Base-by-base conservation (phyloP, 2,888 invertebrate genomes). In the Rhagium mordax region DNA sequence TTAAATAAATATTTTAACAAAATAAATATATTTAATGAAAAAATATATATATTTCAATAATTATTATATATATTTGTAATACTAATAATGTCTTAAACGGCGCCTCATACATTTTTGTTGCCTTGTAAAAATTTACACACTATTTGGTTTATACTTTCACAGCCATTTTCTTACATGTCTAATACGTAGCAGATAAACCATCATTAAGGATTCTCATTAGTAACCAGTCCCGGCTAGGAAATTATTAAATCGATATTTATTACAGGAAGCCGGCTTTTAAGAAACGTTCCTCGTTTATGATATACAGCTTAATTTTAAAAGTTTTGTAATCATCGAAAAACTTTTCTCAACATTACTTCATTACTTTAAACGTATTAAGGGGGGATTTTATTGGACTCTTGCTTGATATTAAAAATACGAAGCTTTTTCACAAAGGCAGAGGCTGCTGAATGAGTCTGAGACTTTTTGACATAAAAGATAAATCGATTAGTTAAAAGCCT, bases 401-500 rank as follows among this genome's bases (percentile, higher is more conserved):
- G n/a, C n/a, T 41, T 41, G 41, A n/a, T n/a, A 41, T 41, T 41
- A 41, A 41, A 41, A 41, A 41, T 41, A 41, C 41, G 41, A 53
- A 18, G 53, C 10, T 10, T 24, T 21, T 24, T 53, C n/a, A 21
- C 53, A 41, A 41, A 57, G 29, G 16, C 18, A 27, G 15, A 59
- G 7, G 20, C 41, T 29, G 2, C 10, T 8, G 60, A 60, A 60
- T 29, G 13, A 61, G 7, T 20, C 55, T 20, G 13, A 7, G 61
- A 47, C 41, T 41, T 47, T 61, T 61, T 61, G 61, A 41, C 41
- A 21, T 20, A 47, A n/a, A n/a, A 18, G 61, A 41, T 41, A 33
- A 41, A 64, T 64, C 64, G 64, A 64, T 64, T 51, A 49, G 27
- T 51, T 64, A 64, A 64, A 64, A 64, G 64, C 29, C 49, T 64